These are phyloP conservation scores for Aphelenchoides avenae DNA, from an alignment of 1,140 invertebrate genomes.

Conservation along the genomic window DNA sequence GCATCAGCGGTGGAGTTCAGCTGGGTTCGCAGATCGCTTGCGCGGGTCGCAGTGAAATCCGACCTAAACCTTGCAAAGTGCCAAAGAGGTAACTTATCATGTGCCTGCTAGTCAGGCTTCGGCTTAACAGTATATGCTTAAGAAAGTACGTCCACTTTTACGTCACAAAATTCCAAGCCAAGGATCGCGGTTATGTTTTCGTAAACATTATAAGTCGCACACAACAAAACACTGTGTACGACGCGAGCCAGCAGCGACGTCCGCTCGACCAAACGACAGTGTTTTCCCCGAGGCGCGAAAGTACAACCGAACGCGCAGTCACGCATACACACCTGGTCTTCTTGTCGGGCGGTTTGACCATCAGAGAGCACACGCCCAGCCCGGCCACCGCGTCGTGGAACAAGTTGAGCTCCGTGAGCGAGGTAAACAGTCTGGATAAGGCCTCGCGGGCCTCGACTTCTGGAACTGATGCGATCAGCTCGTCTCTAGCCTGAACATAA, in stretches of 20 bases:
- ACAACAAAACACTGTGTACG: too few species aligned
- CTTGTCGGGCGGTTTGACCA: conserved; percentile 39
- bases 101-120: too few species aligned
- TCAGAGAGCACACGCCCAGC: conserved; percentile 20
- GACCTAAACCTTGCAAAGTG: neutral
- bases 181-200: too few species aligned
- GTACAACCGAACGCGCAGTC: too few species aligned
- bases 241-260: too few species aligned
- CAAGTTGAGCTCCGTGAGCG: conserved; percentile 8
- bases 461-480: conserved; percentile 15
- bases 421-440: conserved; percentile 28
- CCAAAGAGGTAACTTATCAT: conserved; percentile 9
- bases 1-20: neutral
- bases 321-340: conserved; percentile 12
- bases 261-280: too few species aligned
- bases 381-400: conserved; percentile 35
- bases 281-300: too few species aligned
- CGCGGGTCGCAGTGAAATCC: conserved; percentile 6
- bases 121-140: too few species aligned
- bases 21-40: neutral
- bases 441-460: conserved; percentile 22
- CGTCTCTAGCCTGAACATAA: conserved; percentile 8
- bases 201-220: too few species aligned
- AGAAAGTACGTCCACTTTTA: too few species aligned
- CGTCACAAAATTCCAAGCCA: too few species aligned